Evolutionary conservation across 2,797 vertebrate genomes (phyloP).

Genomic region (Sarcophilus harrisii): DNA sequence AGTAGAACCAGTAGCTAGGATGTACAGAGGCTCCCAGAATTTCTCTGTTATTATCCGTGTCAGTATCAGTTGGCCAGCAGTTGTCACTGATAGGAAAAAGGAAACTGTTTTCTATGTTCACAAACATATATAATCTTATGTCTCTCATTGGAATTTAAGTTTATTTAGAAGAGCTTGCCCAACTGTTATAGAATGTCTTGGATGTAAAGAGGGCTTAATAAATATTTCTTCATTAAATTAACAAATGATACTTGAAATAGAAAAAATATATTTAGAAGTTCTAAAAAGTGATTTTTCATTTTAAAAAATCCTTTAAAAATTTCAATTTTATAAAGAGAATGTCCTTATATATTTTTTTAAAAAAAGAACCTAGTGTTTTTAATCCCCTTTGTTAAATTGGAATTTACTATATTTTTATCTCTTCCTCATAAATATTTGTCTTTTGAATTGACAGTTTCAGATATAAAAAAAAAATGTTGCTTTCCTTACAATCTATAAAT

Average conservation of each 20-base stretch:
- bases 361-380: constrained; percentile 46
- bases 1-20: background rate
- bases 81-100: background rate
- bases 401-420: constrained; percentile 56
- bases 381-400: constrained; percentile 46
- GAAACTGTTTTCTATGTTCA: background rate
- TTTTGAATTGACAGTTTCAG: constrained; percentile 37
- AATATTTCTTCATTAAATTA: background rate
- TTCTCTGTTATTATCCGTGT: background rate
- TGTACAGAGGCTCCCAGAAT: background rate
- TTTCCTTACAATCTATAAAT: constrained; percentile 62
- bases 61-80: background rate
- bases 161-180: background rate
- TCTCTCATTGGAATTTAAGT: background rate
- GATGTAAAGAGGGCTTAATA: background rate
- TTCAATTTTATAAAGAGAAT: constrained; percentile 17
- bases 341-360: constrained; percentile 53
- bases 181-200: background rate
- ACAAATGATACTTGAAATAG: background rate
- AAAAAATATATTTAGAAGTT: background rate
- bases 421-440: constrained; percentile 57
- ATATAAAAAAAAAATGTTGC: constrained; percentile 4
- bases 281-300: background rate
- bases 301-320: background rate
- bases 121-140: background rate